Evolutionary conservation across 2,888 invertebrate genomes (phyloP).

Genomic region (Pedicia rivosa): DNA sequence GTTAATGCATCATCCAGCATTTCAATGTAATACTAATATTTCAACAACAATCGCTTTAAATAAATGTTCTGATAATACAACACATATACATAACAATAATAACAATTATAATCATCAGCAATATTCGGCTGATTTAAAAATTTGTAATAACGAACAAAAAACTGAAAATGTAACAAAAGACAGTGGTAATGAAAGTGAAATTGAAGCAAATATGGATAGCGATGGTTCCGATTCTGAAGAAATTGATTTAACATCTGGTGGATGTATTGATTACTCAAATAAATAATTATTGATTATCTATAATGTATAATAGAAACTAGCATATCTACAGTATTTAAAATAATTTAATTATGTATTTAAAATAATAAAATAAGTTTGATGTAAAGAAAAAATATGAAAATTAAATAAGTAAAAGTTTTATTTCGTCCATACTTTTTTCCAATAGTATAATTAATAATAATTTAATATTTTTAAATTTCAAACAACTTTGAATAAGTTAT

Average conservation of each 20-base stretch:
- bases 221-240: slow-evolving; percentile 31
- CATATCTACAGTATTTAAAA: no score
- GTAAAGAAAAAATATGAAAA: no score
- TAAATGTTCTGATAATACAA: background rate
- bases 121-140: background rate
- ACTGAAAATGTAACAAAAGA: slow-evolving; percentile 4
- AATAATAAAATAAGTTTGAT: no score
- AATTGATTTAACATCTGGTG: slow-evolving; percentile 29
- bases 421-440: no score
- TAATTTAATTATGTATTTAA: no score
- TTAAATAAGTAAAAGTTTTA: no score
- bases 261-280: slow-evolving; percentile 30
- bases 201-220: slow-evolving; percentile 1
- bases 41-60: background rate
- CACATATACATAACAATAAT: background rate
- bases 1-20: slow-evolving; percentile 30
- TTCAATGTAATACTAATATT: slow-evolving; percentile 18
- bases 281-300: no score
- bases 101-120: slow-evolving; percentile 1
- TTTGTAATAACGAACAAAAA: background rate
- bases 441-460: no score
- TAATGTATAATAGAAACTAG: no score
- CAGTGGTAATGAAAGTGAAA: slow-evolving; percentile 5
- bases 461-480: no score
- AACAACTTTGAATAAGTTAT: no score